A percentile compares a stretch with the other conserved stretches of the same genome.
phyloP scores from a whole-genome alignment of 2,888 invertebrate genomes.

The Pseudanteris insignis region DNA sequence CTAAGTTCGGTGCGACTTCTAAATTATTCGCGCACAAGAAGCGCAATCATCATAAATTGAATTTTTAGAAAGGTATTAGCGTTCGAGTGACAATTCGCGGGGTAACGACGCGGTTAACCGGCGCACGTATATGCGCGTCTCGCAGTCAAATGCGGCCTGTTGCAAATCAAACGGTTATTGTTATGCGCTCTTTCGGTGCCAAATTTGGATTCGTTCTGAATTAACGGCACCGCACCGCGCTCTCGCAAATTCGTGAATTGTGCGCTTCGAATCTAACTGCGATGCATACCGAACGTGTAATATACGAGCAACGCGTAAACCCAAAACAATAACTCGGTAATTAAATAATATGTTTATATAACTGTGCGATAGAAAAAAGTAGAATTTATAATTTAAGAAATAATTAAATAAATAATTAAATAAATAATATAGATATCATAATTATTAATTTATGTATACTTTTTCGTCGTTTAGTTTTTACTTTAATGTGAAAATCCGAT shows the following conservation, averaged over 20 bases:
- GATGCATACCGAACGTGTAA: neutral
- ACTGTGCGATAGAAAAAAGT: too few species aligned
- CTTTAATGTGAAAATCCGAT: too few species aligned
- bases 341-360: neutral
- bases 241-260: conserved; percentile 22
- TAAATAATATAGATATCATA: too few species aligned
- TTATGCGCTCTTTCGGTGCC: conserved; percentile 52
- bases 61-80: conserved; percentile 28
- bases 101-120: conserved; percentile 40
- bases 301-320: neutral
- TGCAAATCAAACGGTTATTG: conserved; percentile 57
- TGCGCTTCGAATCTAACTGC: conserved; percentile 1
- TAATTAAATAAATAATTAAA: too few species aligned
- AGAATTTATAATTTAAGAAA: too few species aligned
- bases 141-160: conserved; percentile 52
- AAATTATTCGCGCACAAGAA: conserved; percentile 25
- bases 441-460: neutral
- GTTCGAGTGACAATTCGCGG: conserved; percentile 27
- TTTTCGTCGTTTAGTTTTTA: too few species aligned
- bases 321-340: neutral
- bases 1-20: conserved; percentile 7
- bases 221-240: conserved; percentile 47
- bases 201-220: conserved; percentile 44
- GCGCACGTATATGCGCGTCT: conserved; percentile 27
- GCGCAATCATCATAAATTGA: conserved; percentile 35